phyloP scores from a whole-genome alignment of 1,140 invertebrate species.

The Zaprionus africanus region DNA sequence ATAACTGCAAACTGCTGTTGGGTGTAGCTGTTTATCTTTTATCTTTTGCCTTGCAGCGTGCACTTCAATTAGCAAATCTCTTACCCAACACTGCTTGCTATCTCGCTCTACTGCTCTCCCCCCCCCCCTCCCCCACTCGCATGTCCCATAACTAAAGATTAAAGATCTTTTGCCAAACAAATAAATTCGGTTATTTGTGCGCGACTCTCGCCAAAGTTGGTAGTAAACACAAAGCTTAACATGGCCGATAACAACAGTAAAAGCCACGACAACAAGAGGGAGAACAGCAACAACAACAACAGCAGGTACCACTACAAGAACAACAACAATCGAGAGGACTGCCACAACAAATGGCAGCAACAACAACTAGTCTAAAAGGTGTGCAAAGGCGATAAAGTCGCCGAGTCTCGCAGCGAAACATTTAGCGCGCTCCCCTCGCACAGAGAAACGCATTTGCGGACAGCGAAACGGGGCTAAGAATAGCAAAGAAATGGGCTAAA shows the following conservation, averaged over 20 bases:
- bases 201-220: constrained; percentile 56
- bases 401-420: constrained; percentile 22
- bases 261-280: background rate
- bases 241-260: constrained; percentile 23
- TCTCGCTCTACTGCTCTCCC: constrained; percentile 5
- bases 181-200: constrained; percentile 67
- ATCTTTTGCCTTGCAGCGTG: constrained; percentile 13
- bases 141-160: constrained; percentile 26
- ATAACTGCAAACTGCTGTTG: constrained; percentile 21
- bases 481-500: constrained; percentile 15
- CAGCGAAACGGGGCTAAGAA: constrained; percentile 18
- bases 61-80: constrained; percentile 36
- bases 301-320: background rate
- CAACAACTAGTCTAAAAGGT: constrained; percentile 46
- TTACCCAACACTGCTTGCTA: background rate
- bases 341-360: constrained; percentile 7
- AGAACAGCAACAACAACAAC: constrained; percentile 7
- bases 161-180: constrained; percentile 31
- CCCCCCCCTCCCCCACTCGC: background rate
- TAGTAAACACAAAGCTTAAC: constrained; percentile 49
- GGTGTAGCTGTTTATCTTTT: constrained; percentile 30
- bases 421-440: constrained; percentile 6
- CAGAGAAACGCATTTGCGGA: constrained; percentile 44
- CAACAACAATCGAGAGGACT: background rate
- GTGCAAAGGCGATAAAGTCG: constrained; percentile 35